These are phyloP conservation scores for Ctena decussata DNA, from an alignment of 2,888 invertebrate genomes.

Conservation along the genomic window DNA sequence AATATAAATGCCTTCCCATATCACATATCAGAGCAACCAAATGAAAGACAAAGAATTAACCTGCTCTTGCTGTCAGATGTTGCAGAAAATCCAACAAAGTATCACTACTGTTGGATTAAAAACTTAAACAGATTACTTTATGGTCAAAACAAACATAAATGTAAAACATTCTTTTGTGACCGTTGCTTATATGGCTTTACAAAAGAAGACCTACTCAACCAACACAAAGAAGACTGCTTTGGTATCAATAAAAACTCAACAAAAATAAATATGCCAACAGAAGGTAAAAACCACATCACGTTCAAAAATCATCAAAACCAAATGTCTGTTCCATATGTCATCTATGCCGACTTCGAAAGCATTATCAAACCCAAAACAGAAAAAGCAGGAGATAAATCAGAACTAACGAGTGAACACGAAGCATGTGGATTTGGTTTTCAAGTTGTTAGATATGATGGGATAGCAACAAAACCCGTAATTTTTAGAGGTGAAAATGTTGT, in stretches of 20 bases:
- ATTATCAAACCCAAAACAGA: slow-evolving; percentile 16
- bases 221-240: slow-evolving; percentile 44
- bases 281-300: slow-evolving; percentile 30
- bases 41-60: slow-evolving; percentile 12
- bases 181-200: slow-evolving; percentile 36
- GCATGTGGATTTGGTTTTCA: slow-evolving; percentile 44
- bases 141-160: slow-evolving; percentile 22
- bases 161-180: slow-evolving; percentile 31
- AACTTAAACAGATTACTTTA: slow-evolving; percentile 6
- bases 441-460: slow-evolving; percentile 19
- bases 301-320: slow-evolving; percentile 40
- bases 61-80: slow-evolving; percentile 34
- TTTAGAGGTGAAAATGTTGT: slow-evolving; percentile 10
- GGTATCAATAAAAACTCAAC: slow-evolving; percentile 29
- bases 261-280: not conserved
- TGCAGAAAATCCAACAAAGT: slow-evolving; percentile 22
- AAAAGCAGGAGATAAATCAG: slow-evolving; percentile 8
- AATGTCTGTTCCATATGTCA: slow-evolving; percentile 13
- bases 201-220: slow-evolving; percentile 9
- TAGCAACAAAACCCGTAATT: slow-evolving; percentile 5
- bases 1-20: slow-evolving; percentile 42
- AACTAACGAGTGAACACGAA: slow-evolving; percentile 37
- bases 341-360: slow-evolving; percentile 28
- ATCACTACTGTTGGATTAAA: slow-evolving; percentile 22
- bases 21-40: slow-evolving; percentile 44